These are phyloP conservation scores for Pseudanteris insignis DNA, from an alignment of 2,888 invertebrate genomes.

Conservation along the genomic window DNA sequence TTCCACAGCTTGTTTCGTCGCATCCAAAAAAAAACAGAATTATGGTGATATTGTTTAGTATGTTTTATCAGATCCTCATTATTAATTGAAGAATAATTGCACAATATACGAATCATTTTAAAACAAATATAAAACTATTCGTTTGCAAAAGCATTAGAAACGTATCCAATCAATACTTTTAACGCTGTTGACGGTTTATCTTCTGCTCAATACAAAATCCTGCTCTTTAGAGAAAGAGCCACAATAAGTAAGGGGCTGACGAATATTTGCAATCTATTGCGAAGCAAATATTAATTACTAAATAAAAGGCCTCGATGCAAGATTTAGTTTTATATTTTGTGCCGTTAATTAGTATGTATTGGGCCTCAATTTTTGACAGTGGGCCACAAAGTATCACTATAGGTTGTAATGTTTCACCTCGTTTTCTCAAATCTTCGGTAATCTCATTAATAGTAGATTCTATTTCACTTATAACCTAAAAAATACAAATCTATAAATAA, in stretches of 20 bases:
- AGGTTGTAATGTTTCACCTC: background rate
- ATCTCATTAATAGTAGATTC: background rate
- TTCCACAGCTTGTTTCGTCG: background rate
- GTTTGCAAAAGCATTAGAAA: background rate
- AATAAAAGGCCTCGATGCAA: background rate
- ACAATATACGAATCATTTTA: conserved; percentile 3
- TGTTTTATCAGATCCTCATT: conserved; percentile 3
- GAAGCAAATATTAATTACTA: background rate
- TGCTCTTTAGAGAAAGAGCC: conserved; percentile 2
- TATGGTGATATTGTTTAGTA: background rate
- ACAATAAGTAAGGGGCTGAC: background rate
- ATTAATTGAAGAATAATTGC: background rate
- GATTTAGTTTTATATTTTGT: background rate
- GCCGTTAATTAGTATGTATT: background rate
- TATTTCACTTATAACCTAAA: background rate
- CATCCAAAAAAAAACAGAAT: conserved; percentile 3
- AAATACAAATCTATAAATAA: background rate
- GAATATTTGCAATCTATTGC: background rate
- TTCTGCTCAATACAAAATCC: conserved; percentile 1
- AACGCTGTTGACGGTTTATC: conserved; percentile 3
- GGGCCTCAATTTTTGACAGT: background rate
- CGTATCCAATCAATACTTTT: conserved; percentile 4
- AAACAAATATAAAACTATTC: background rate
- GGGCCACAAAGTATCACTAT: background rate
- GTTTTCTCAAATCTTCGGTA: background rate